Conservation (phyloP, 2,797 vertebrate genomes). For the Adrianichthys oophorus region DNA sequence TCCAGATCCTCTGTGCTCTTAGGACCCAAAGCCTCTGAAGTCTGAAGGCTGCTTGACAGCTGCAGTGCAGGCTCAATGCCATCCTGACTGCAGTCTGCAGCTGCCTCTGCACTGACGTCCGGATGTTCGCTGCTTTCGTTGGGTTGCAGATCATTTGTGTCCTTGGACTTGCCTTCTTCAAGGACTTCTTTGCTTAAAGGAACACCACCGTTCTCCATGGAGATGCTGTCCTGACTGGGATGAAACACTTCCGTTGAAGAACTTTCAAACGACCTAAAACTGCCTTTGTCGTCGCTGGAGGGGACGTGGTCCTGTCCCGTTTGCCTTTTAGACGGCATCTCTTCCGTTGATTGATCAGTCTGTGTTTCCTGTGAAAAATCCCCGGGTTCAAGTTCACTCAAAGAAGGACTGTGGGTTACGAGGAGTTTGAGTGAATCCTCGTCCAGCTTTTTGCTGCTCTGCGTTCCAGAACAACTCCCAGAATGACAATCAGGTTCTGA, state of each 20-base stretch:
- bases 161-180: conserved; percentile 8
- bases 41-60: conserved; percentile 28
- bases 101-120: neutral
- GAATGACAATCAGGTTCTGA: conserved; percentile 43
- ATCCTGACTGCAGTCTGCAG: conserved; percentile 18
- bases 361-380: conserved; percentile 2
- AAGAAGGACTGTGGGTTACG: conserved; percentile 15
- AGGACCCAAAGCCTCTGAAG: conserved; percentile 34
- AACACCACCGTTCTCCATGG: conserved; percentile 13
- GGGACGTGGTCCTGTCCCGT: conserved; percentile 18
- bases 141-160: conserved; percentile 6
- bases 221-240: conserved; percentile 27
- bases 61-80: conserved; percentile 38
- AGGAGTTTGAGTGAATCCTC: conserved; percentile 18
- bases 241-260: conserved; percentile 64
- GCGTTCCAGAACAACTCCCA: conserved; percentile 38
- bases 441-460: conserved; percentile 21
- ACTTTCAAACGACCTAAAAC: conserved; percentile 60
- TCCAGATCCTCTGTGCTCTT: conserved; percentile 25
- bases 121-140: conserved; percentile 1
- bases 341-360: conserved; percentile 6
- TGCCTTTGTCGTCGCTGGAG: conserved; percentile 65
- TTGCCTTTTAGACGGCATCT: conserved; percentile 1
- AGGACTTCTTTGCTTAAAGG: conserved; percentile 2
- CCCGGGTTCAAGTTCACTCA: conserved; percentile 15